Evolutionary conservation across 2,113 vertebrate genomes (phyloP).

Genomic region (Mystacornis crossleyi): DNA sequence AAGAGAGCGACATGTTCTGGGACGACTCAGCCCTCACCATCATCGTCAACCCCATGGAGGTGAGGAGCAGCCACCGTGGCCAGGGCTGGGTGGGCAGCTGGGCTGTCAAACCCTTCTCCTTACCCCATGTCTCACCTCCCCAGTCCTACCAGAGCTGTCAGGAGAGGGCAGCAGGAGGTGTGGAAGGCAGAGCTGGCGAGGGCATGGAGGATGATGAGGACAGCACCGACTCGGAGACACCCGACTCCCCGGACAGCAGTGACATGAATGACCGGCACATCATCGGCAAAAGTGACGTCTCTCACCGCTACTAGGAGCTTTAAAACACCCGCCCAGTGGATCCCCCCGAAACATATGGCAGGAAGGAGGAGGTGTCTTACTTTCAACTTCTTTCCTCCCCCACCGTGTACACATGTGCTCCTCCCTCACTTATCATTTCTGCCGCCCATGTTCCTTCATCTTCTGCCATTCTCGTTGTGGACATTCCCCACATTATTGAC

Average conservation of each 20-base stretch:
- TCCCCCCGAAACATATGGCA: not conserved
- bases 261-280: slow-evolving; percentile 80
- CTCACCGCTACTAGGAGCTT: slow-evolving; percentile 80
- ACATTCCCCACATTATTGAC: not conserved
- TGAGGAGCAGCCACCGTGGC: slow-evolving; percentile 28
- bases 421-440: not conserved
- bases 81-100: not conserved
- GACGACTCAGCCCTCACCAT: slow-evolving; percentile 97
- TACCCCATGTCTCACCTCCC: not conserved
- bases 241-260: slow-evolving; percentile 78
- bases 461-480: slow-evolving; percentile 41
- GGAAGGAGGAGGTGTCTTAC: slow-evolving; percentile 36
- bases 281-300: slow-evolving; percentile 82
- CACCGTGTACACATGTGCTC: not conserved
- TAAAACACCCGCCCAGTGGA: not conserved
- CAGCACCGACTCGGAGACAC: slow-evolving; percentile 85
- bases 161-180: slow-evolving; percentile 22
- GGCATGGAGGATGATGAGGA: slow-evolving; percentile 78
- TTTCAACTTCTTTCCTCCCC: not conserved
- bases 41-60: slow-evolving; percentile 99
- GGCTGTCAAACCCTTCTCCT: not conserved
- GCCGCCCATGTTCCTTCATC: not conserved
- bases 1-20: slow-evolving; percentile 90
- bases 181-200: slow-evolving; percentile 59
- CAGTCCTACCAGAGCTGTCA: slow-evolving; percentile 80